Percentiles rank a stretch among this genome's conserved stretches.
phyloP scores from a whole-genome alignment of 2,797 vertebrate genomes.

The Denticeps clupeoides region DNA sequence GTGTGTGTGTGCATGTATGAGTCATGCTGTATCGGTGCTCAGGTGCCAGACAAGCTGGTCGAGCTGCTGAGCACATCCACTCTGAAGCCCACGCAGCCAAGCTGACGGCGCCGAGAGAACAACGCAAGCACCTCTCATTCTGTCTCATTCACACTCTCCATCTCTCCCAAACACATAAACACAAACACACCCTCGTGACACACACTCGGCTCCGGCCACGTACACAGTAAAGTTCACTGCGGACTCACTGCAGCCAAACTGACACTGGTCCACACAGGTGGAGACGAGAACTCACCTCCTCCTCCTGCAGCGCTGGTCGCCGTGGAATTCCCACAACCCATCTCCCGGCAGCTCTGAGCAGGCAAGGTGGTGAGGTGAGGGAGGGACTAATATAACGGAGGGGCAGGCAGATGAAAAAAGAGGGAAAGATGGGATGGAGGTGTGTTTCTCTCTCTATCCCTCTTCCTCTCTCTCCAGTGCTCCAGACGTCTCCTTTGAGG shows the following conservation, averaged over 20 bases:
- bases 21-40: constrained; percentile 16
- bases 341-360: constrained; percentile 25
- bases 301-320: constrained; percentile 21
- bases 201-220: too few species aligned
- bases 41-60: constrained; percentile 5
- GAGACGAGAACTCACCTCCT: constrained; percentile 23
- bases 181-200: neutral
- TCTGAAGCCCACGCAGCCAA: too few species aligned
- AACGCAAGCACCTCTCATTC: too few species aligned
- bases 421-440: neutral
- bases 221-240: neutral
- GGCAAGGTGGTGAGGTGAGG: neutral
- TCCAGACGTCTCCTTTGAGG: too few species aligned
- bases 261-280: neutral
- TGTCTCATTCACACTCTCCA: neutral
- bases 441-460: too few species aligned
- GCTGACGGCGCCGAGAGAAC: too few species aligned
- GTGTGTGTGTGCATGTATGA: constrained; percentile 9
- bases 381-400: neutral
- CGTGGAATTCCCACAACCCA: constrained; percentile 60
- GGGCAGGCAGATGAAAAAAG: neutral
- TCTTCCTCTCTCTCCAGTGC: too few species aligned
- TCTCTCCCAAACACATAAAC: neutral
- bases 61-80: too few species aligned
- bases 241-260: neutral